phyloP scores from a whole-genome alignment of 1,140 invertebrate genomes.

The Delia radicum region DNA sequence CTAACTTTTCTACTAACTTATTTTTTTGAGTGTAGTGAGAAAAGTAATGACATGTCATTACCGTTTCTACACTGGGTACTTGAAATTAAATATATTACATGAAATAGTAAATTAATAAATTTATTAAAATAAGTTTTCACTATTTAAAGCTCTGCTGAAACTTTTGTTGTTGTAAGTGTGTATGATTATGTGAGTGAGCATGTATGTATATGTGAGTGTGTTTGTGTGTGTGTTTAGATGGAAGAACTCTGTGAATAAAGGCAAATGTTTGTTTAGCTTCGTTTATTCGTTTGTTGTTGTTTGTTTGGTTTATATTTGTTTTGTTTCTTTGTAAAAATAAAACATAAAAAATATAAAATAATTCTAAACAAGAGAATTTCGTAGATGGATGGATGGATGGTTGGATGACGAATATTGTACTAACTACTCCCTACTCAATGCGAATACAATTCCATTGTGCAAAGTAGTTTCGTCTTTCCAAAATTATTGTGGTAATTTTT shows the following conservation, averaged over 20 bases:
- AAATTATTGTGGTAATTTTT: slow-evolving; percentile 11
- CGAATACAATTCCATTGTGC: not conserved
- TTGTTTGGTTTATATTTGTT: slow-evolving; percentile 25
- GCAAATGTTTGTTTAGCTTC: slow-evolving; percentile 26
- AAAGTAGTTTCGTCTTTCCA: not conserved
- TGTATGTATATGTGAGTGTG: not conserved
- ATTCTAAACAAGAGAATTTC: slow-evolving; percentile 26
- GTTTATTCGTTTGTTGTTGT: slow-evolving; percentile 24
- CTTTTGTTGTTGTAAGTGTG: too few species aligned
- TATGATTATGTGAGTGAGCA: too few species aligned
- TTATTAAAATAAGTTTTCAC: too few species aligned
- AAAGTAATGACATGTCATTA: too few species aligned
- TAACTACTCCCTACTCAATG: not conserved
- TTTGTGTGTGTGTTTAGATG: not conserved
- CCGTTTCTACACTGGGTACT: too few species aligned
- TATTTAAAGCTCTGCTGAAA: too few species aligned
- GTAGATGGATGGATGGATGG: not conserved
- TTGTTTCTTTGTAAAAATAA: slow-evolving; percentile 18
- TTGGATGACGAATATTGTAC: not conserved
- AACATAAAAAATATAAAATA: slow-evolving; percentile 5
- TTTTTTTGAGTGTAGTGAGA: too few species aligned
- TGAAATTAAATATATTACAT: too few species aligned
- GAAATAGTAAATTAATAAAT: too few species aligned
- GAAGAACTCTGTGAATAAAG: slow-evolving; percentile 4
- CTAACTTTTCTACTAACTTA: too few species aligned